Evolutionary conservation across 2,113 vertebrate genomes (phyloP).

Genomic region (Oryzias javanicus): DNA sequence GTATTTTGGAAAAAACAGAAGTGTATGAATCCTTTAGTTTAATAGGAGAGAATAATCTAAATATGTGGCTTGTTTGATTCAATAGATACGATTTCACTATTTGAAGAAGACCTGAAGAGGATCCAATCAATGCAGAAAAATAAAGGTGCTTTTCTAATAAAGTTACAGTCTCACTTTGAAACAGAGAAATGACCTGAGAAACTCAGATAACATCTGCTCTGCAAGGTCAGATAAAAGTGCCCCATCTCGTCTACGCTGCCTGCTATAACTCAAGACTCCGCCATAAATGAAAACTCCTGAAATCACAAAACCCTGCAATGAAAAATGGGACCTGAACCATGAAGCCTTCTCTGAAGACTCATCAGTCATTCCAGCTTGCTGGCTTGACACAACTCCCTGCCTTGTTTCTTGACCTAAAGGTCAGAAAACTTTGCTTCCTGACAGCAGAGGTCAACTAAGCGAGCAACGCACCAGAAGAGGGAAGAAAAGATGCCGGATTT

Average conservation of each 20-base stretch:
- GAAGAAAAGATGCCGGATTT: not conserved
- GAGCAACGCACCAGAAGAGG: not conserved
- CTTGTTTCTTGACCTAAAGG: slow-evolving; percentile 11
- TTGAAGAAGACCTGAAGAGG: too few species aligned
- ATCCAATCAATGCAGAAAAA: too few species aligned
- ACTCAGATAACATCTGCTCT: not conserved
- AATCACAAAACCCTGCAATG: not conserved
- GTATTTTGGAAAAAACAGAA: too few species aligned
- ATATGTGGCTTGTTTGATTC: too few species aligned
- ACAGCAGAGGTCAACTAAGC: slow-evolving; percentile 13
- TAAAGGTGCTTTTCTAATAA: too few species aligned
- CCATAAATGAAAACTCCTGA: not conserved
- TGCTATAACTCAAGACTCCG: not conserved
- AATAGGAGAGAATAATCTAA: too few species aligned
- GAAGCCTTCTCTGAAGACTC: slow-evolving; percentile 7
- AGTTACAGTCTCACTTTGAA: too few species aligned
- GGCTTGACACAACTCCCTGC: not conserved
- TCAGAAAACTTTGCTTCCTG: slow-evolving; percentile 9
- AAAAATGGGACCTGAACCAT: not conserved
- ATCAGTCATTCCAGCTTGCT: slow-evolving; percentile 23
- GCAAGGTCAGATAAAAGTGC: not conserved
- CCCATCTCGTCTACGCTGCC: not conserved
- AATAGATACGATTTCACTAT: too few species aligned
- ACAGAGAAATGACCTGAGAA: not conserved
- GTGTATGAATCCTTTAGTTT: too few species aligned